Conservation (phyloP, 2,113 vertebrate species). For the Brevimyrus niger region DNA sequence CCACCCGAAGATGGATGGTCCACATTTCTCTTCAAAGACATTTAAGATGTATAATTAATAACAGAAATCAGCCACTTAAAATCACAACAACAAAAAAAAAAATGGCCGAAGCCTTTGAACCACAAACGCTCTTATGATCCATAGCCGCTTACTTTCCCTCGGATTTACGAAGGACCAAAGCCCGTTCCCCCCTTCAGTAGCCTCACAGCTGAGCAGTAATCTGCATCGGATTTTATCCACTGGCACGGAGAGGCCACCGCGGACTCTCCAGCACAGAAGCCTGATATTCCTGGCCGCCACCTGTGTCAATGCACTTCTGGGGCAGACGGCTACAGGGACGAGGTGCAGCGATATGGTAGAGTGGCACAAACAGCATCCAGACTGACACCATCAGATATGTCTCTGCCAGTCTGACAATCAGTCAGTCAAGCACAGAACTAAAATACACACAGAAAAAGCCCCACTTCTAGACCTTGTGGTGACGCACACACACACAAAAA, state of each 20-base stretch:
- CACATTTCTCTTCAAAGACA: conserved; percentile 53
- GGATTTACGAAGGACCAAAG: conserved; percentile 45
- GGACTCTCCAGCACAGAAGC: neutral
- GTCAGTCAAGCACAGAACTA: neutral
- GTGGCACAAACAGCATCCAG: neutral
- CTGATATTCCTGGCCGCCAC: neutral
- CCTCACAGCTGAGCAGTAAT: neutral
- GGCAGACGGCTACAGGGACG: neutral
- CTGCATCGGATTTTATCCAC: neutral
- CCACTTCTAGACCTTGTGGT: neutral
- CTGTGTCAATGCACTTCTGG: neutral
- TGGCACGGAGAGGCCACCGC: neutral
- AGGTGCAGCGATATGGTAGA: too few relatives aligned
- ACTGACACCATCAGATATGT: neutral
- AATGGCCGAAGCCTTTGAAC: conserved; percentile 43
- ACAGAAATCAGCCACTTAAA: conserved; percentile 58
- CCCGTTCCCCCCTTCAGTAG: conserved; percentile 24
- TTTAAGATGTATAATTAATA: conserved; percentile 61
- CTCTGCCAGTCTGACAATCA: neutral
- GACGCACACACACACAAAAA: neutral
- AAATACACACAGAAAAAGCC: neutral
- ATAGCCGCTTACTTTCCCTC: conserved; percentile 49
- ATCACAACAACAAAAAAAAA: conserved; percentile 44
- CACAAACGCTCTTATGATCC: conserved; percentile 36
- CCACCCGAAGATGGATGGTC: conserved; percentile 37